A percentile compares a stretch with the other conserved stretches of the same genome.
phyloP scores from a whole-genome alignment of 2,797 vertebrate species.

The Siniperca obscura region DNA sequence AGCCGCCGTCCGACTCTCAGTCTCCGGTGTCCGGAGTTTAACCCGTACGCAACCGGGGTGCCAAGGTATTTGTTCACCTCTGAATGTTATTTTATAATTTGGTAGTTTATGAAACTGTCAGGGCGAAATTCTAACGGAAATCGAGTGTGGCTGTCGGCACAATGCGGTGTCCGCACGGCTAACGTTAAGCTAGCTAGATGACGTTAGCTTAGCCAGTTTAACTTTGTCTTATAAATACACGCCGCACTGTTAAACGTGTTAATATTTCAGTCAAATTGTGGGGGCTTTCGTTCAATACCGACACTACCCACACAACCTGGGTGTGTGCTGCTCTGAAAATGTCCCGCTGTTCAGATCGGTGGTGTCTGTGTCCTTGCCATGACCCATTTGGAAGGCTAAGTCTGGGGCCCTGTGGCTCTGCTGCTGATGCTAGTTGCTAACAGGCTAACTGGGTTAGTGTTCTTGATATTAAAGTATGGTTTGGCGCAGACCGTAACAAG shows the following conservation, averaged over 20 bases:
- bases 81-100: not conserved
- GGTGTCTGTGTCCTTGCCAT: conserved; percentile 74
- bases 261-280: not conserved
- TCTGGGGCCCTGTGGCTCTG: conserved; percentile 51
- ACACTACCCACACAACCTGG: rapidly evolving
- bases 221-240: not conserved
- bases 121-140: conserved; percentile 24
- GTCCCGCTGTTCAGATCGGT: not conserved
- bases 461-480: not conserved
- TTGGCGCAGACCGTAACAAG: not conserved
- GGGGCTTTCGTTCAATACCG: rapidly evolving
- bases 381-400: conserved; percentile 69
- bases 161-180: conserved; percentile 27
- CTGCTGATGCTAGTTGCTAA: conserved; percentile 51
- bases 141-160: conserved; percentile 29
- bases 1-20: conserved; percentile 83
- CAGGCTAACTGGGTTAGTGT: conserved; percentile 29
- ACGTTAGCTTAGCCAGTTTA: conserved; percentile 13
- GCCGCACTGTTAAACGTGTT: rapidly evolving
- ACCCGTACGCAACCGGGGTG: conserved; percentile 72
- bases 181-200: conserved; percentile 21
- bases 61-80: conserved; percentile 70
- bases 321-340: not conserved
- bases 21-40: conserved; percentile 83
- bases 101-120: not conserved